Conservation (phyloP, 53 echinoderm and acorn worm species). For the Antedon mediterranea region DNA sequence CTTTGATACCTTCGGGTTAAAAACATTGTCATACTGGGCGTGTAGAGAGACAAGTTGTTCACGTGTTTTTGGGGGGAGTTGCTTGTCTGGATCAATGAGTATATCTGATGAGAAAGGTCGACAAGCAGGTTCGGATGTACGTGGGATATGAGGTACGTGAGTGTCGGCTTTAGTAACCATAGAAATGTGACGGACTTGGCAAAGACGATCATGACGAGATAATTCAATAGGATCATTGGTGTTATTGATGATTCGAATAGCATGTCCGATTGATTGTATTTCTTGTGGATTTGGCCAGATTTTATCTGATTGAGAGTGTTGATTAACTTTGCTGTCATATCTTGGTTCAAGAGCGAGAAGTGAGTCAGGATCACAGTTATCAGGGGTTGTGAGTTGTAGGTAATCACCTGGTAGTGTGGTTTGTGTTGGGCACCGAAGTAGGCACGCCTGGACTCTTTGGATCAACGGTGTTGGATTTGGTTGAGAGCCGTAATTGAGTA, state of each 20-base stretch:
- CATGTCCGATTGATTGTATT: not conserved
- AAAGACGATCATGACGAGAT: not conserved
- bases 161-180: too few relatives aligned
- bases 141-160: too few relatives aligned
- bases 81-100: conserved; percentile 4
- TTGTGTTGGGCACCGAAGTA: not conserved
- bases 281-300: not conserved
- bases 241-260: not conserved
- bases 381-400: not conserved
- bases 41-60: not conserved
- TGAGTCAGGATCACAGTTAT: not conserved
- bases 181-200: not conserved
- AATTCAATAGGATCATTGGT: not conserved
- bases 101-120: not conserved
- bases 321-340: not conserved
- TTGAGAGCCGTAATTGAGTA: not conserved
- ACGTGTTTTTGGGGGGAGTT: not conserved
- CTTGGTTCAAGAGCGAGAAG: not conserved
- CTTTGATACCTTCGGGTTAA: conserved; percentile 3
- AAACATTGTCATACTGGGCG: conserved; percentile 3
- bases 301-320: not conserved
- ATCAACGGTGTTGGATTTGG: not conserved
- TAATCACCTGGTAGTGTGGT: not conserved
- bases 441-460: not conserved
- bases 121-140: too few relatives aligned